phyloP scores from a whole-genome alignment of 2,888 invertebrate species.

The Cerastoderma edule region DNA sequence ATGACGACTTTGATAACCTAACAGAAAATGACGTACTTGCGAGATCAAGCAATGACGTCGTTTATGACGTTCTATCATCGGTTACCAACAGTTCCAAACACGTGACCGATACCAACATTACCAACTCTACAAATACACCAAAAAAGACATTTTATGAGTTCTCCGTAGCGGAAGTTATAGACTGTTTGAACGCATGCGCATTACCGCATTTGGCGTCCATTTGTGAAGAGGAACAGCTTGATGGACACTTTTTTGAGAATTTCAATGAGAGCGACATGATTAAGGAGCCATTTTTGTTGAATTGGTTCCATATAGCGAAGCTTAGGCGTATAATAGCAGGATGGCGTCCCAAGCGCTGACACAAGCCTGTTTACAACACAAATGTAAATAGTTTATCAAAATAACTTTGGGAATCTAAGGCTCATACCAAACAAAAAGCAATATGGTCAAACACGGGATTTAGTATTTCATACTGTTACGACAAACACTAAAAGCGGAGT shows the following conservation, averaged over 20 bases:
- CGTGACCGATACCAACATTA: too few relatives aligned
- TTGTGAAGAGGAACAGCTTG: slow-evolving; percentile 52
- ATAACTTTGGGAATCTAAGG: too few relatives aligned
- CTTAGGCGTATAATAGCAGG: slow-evolving; percentile 48
- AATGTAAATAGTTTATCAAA: too few relatives aligned
- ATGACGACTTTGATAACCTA: slow-evolving; percentile 4
- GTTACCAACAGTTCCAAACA: too few relatives aligned
- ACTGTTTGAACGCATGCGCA: slow-evolving; percentile 56
- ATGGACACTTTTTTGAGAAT: slow-evolving; percentile 53
- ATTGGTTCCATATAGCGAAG: slow-evolving; percentile 51
- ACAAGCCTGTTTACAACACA: too few relatives aligned
- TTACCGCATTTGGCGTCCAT: slow-evolving; percentile 45
- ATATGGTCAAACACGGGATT: too few relatives aligned
- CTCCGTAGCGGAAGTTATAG: slow-evolving; percentile 50
- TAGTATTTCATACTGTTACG: too few relatives aligned
- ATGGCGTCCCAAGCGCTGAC: slow-evolving; percentile 39
- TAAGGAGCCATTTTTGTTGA: slow-evolving; percentile 48
- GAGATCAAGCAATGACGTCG: not conserved
- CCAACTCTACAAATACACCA: too few relatives aligned
- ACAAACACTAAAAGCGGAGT: too few relatives aligned
- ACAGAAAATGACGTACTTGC: slow-evolving; percentile 11
- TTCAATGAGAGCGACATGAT: slow-evolving; percentile 42
- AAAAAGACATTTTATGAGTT: slow-evolving; percentile 32
- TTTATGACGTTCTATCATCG: slow-evolving; percentile 17
- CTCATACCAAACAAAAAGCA: too few relatives aligned